Evolutionary conservation across 92 coral and sea anemone genomes (phyloP), one percentile per base, ranked within the genome.

Genomic region (Porites divaricata): DNA sequence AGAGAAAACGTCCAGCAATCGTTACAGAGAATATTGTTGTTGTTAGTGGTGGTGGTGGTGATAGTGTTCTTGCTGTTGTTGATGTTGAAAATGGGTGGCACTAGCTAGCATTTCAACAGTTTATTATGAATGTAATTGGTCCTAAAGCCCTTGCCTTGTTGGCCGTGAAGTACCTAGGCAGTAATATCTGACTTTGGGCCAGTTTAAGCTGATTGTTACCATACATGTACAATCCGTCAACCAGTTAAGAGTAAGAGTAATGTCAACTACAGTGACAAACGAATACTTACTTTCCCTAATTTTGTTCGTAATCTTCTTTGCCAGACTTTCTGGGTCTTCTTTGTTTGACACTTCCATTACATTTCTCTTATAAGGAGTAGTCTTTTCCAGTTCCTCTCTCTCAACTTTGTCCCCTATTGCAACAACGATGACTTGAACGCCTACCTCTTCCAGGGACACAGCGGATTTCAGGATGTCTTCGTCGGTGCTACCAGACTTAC

Each of bases 291-390:
- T 95, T 75, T 90, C 89, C 21, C 81, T 81, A 1, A 92, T 69
- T 72, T 81, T 87, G 54, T 63, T 81, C 91, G 90, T 94, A 12
- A 94, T 94, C 61, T 70, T 85, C 65, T 87, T 90, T 64, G 75
- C 90, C 26, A 93, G 83, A 7, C 83, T 88, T 68, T 82, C 86
- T 14, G 88, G 91, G 16, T 67, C 90, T 9, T 79, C 86, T 56
- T 72, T 78, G 69, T 68, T 82, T 59, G 94, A 83, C 62, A 85
- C 93, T 75, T 83, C 89, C 13, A 93, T 75, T 61, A 93, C 74
- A 56, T 90, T 86, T n/a, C 68, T 72, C 52, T 85, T 69, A 8
- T 77, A 67, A 0, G 91, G 86, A 24, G 92, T 85, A 45, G 85
- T 54, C 21, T 49, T 45, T 57, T 81, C 88, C 1, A 91, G 88